These are phyloP conservation scores for Siniperca obscura DNA, from an alignment of 2,797 vertebrate species.

Conservation along the genomic window DNA sequence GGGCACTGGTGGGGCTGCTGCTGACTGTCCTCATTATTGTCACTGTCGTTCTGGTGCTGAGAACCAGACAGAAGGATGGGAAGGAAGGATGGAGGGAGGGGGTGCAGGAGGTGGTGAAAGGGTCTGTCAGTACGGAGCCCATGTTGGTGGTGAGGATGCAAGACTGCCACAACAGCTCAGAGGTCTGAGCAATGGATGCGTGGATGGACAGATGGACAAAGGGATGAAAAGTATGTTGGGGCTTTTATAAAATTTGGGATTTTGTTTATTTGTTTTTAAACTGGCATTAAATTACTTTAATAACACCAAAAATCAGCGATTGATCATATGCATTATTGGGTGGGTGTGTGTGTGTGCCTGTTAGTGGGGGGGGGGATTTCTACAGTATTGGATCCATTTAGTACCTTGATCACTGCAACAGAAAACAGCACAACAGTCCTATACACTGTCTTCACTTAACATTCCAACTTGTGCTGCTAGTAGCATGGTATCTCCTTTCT, in stretches of 20 bases:
- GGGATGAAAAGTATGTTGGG: constrained; percentile 31
- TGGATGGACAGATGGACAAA: constrained; percentile 58
- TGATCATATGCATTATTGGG: constrained; percentile 43
- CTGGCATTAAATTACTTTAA: constrained; percentile 66
- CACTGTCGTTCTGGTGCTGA: constrained; percentile 78
- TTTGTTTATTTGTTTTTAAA: constrained; percentile 42
- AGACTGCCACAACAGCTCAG: constrained; percentile 89
- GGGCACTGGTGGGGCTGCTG: constrained; percentile 84
- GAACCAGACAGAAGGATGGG: constrained; percentile 76
- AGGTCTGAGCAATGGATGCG: constrained; percentile 87
- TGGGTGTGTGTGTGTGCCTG: constrained; percentile 36
- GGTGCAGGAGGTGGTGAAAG: constrained; percentile 78
- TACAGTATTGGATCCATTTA: constrained; percentile 48
- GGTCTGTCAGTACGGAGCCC: constrained; percentile 85
- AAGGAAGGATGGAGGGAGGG: constrained; percentile 79
- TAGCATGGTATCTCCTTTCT: constrained; percentile 38
- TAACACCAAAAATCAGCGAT: constrained; percentile 66
- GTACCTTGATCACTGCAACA: constrained; percentile 43
- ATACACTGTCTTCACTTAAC: constrained; percentile 43
- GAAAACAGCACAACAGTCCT: constrained; percentile 34
- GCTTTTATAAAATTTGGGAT: constrained; percentile 67
- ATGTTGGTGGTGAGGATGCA: constrained; percentile 88
- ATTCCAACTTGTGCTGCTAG: constrained; percentile 48
- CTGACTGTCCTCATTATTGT: constrained; percentile 82
- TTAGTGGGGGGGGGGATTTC: constrained; percentile 32